Conservation (phyloP, 2,113 vertebrate genomes). For the Symphodus melops region DNA sequence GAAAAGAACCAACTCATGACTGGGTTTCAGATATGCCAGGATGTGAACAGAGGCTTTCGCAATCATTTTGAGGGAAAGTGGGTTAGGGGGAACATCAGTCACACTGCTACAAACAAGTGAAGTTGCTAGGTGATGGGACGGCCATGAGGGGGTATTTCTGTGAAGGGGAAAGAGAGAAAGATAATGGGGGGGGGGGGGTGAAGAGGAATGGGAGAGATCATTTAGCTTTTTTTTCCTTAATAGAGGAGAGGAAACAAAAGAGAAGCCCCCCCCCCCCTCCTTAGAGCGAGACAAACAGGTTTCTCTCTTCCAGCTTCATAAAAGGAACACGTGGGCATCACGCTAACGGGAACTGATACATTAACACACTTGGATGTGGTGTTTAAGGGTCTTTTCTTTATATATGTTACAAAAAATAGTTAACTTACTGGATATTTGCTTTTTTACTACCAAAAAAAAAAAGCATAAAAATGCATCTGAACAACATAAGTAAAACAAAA, state of each 20-base stretch:
- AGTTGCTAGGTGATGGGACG: constrained; percentile 65
- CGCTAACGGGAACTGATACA: background rate
- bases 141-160: constrained; percentile 36
- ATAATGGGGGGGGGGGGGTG: background rate
- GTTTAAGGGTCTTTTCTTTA: background rate
- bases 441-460: too few relatives aligned
- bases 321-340: constrained; percentile 40
- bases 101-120: constrained; percentile 29
- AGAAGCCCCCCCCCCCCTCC: constrained; percentile 10
- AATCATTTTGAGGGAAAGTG: constrained; percentile 31
- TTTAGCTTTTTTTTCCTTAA: constrained; percentile 16
- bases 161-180: background rate
- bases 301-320: constrained; percentile 38
- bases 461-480: too few relatives aligned
- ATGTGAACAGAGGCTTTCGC: constrained; percentile 31
- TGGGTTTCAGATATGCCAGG: constrained; percentile 37
- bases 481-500: too few relatives aligned
- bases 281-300: constrained; percentile 62
- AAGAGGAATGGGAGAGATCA: background rate
- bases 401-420: too few relatives aligned
- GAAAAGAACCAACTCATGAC: constrained; percentile 48
- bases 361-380: background rate
- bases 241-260: constrained; percentile 42
- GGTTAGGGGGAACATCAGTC: constrained; percentile 25
- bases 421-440: too few relatives aligned